Evolutionary conservation across 2,888 invertebrate genomes (phyloP).

Genomic region (Drosophila emarginata): DNA sequence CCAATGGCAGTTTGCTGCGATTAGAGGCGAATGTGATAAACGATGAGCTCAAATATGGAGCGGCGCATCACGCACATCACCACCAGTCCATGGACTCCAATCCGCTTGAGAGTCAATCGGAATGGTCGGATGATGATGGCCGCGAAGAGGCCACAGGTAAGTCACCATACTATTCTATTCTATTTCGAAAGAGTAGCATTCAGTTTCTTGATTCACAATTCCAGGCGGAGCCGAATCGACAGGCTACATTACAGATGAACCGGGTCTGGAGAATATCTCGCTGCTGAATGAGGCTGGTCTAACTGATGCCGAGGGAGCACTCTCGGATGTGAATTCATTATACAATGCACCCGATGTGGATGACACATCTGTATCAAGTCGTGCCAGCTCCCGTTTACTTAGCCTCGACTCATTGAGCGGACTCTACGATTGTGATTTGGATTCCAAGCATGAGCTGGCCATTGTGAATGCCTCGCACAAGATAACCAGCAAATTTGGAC

Average conservation of each 20-base stretch:
- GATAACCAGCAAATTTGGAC: constrained; percentile 82
- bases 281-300: constrained; percentile 93
- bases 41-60: constrained; percentile 83
- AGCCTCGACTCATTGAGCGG: constrained; percentile 91
- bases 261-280: constrained; percentile 92
- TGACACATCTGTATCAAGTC: constrained; percentile 91
- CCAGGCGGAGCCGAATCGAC: constrained; percentile 87
- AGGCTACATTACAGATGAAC: constrained; percentile 94
- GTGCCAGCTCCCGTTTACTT: constrained; percentile 91
- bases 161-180: too few species aligned
- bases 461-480: constrained; percentile 83
- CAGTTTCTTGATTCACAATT: not conserved
- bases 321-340: constrained; percentile 93
- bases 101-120: constrained; percentile 89
- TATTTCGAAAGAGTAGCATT: too few species aligned
- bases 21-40: constrained; percentile 82
- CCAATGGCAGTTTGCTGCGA: constrained; percentile 55
- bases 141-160: constrained; percentile 87
- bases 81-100: constrained; percentile 82
- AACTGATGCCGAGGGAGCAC: constrained; percentile 93
- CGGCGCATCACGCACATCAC: constrained; percentile 79
- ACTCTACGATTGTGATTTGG: constrained; percentile 87
- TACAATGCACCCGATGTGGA: constrained; percentile 87
- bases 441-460: constrained; percentile 83
- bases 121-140: constrained; percentile 89